Evolutionary conservation across 1,140 invertebrate genomes (phyloP), one percentile per base, ranked within the genome.

Genomic region (Brachionus asplanchnoidis): DNA sequence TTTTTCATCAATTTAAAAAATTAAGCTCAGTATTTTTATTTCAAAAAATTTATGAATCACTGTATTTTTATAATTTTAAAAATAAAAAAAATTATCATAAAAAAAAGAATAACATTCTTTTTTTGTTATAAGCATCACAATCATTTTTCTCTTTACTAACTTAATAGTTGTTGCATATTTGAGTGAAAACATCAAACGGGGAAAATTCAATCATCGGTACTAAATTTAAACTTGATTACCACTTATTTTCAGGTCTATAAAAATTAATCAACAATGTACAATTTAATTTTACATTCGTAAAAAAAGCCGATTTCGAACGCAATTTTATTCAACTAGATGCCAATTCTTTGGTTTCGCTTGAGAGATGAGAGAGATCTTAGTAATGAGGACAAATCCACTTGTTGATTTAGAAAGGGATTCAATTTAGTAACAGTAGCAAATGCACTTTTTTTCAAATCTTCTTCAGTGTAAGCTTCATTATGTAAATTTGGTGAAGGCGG

Each of bases 361-460:
- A 82, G 36, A 1, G 32, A 68, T 14, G 79, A 82, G 40, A 82
- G 60, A 0, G 79, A 82, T 20, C 9, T 46, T 68, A 82, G 65
- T 7, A 82, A 46, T 11, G 53, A 82, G 6, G 79, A 42, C 20
- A 82, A 46, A 44, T 82, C 79, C 1, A 82, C 79, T 44, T 42
- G 36, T 26, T 82, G 50, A 42, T 82, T 82, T 0, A 82, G 20
- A 7, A 65, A 82, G 2, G 79, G 79, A 46, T 82, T 82, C 9
- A 82, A 20, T 44, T 42, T 65, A 0, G 79, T 42, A 1, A 82
- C 53, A 3, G 32, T 60, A 20, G 23, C 53, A 12, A 82, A 82
- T 11, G 79, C 79, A 46, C 79, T 82, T 28, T 82, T 60, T 82
- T 68, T 42, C 23, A 82, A 23, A 23, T 82, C 79, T 8, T 82